Base-by-base conservation (phyloP, 2,888 invertebrate species). In the Dolichopus griseipennis region DNA sequence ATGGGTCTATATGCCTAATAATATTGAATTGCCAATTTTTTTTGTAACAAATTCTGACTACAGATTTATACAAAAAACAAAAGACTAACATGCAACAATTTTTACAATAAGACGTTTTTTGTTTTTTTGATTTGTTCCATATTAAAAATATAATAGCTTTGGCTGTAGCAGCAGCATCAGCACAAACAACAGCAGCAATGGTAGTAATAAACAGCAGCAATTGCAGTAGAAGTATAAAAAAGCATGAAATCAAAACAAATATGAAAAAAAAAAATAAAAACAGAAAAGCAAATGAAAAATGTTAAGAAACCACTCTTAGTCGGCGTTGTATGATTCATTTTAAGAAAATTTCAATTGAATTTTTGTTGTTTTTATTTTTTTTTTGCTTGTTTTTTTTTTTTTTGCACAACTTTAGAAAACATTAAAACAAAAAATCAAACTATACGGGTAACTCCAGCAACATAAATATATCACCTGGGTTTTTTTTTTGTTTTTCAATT, bases 341-440 rank as follows among this genome's bases (percentile, higher is more conserved):
- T 52, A 52, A 52, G 52, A 52, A 52, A 52, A 52, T 52, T 52
- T 52, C 52, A 52, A 52, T 52, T 52, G n/a, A 52, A 52, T 52
- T 18, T 18, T 9, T 10, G n/a, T n/a, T 41, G 41, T 41, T 27
- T 27, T 27, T 27, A 5, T 27, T 12, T 41, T 12, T 41, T 12
- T 41, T 12, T n/a, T n/a, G n/a, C n/a, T n/a, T n/a, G n/a, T n/a
- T 41, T 9, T 41, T 12, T 41, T 5, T 2, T 12, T 41, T 41
- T 9, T 41, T 41, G 15, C 8, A 41, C 41, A 12, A 41, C 41
- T n/a, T n/a, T n/a, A 2, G 41, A 12, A 41, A 12, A 41, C n/a
- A n/a, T n/a, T n/a, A n/a, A 41, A 12, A 27, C 2, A 27, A 27
- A 27, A 2, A 27, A 41, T 41, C 3, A 41, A 41, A 12, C 9